phyloP scores from a whole-genome alignment of 2,113 vertebrate species.

The Archilochus colubris region DNA sequence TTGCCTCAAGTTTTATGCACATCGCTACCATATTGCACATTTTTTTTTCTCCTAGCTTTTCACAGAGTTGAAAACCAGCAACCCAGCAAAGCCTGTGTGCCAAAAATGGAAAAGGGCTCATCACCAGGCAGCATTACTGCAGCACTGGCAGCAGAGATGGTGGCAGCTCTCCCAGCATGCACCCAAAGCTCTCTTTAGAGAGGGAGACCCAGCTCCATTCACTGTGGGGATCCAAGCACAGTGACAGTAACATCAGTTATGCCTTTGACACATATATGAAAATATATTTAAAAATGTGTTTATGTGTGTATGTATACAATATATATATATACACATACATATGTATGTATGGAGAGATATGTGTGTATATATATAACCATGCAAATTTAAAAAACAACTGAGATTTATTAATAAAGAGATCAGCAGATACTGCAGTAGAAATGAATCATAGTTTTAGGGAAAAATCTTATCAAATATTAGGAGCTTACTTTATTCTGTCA shows the following conservation, averaged over 20 bases:
- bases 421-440: background rate
- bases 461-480: background rate
- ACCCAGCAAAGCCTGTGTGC: background rate
- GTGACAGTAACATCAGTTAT: background rate
- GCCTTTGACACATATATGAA: background rate
- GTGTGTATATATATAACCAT: background rate
- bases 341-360: background rate
- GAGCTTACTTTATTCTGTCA: background rate
- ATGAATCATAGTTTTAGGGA: background rate
- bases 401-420: background rate
- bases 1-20: background rate
- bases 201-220: background rate
- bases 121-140: background rate
- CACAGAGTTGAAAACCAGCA: background rate
- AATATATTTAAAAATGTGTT: too few relatives aligned
- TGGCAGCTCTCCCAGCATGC: background rate
- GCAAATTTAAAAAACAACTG: background rate
- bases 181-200: background rate
- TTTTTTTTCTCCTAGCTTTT: background rate
- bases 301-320: accelerated
- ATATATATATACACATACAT: background rate
- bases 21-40: background rate
- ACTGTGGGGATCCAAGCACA: background rate
- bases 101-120: background rate
- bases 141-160: background rate